Percentiles rank a stretch among this genome's conserved stretches.
Conservation (phyloP, 2,113 vertebrate species). For the Brachyistius frenatus region DNA sequence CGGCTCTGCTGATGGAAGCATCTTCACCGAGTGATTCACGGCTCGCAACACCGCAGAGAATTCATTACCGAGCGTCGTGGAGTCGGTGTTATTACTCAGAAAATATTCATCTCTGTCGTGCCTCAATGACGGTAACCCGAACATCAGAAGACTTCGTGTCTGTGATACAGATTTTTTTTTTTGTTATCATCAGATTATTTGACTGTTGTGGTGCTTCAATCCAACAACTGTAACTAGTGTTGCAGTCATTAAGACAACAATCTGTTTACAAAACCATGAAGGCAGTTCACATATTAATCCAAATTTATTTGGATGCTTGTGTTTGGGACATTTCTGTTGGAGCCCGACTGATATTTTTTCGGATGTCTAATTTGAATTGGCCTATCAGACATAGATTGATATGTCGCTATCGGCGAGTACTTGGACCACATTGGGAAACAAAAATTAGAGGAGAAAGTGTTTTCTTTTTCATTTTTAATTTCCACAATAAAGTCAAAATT, state of each 20-base stretch:
- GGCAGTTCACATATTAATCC: too few species aligned
- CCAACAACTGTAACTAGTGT: not conserved
- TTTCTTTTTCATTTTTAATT: too few species aligned
- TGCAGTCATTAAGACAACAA: not conserved
- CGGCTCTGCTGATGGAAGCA: slow-evolving; percentile 57
- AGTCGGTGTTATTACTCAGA: slow-evolving; percentile 37
- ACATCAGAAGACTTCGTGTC: not conserved
- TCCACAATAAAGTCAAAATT: too few species aligned
- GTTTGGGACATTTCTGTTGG: too few species aligned
- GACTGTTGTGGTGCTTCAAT: not conserved
- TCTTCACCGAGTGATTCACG: slow-evolving; percentile 29
- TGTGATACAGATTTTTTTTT: not conserved
- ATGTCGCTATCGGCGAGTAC: too few species aligned
- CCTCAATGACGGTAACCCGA: not conserved
- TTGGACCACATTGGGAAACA: too few species aligned
- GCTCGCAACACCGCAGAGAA: slow-evolving; percentile 29
- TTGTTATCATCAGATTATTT: slow-evolving; percentile 8
- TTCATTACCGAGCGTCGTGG: slow-evolving; percentile 36
- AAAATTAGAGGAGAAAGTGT: too few species aligned
- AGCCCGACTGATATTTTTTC: too few species aligned
- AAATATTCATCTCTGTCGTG: slow-evolving; percentile 7
- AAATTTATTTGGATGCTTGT: not conserved
- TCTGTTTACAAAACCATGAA: not conserved
- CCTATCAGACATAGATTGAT: too few species aligned
- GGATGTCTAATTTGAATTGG: too few species aligned